Percentiles rank a stretch among this genome's conserved stretches.
These are phyloP conservation scores for Alethe castanea DNA, from an alignment of 2,113 vertebrate species.

Conservation along the genomic window DNA sequence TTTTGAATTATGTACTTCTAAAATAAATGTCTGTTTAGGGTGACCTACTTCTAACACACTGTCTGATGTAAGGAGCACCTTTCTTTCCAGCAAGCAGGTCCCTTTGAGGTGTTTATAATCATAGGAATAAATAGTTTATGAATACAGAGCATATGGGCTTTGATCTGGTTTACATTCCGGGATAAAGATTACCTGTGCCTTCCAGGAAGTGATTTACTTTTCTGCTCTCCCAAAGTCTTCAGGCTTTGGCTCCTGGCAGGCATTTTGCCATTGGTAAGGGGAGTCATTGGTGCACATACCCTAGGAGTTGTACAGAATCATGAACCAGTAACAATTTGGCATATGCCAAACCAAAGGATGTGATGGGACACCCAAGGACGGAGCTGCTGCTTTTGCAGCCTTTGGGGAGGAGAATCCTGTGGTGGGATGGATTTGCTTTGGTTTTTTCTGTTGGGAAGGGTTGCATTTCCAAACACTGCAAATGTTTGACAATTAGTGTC, in stretches of 20 bases:
- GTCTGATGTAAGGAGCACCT: accelerated
- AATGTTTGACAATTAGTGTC: not conserved
- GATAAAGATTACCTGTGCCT: not conserved
- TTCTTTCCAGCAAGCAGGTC: not conserved
- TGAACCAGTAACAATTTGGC: not conserved
- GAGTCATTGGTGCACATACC: not conserved
- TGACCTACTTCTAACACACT: not conserved
- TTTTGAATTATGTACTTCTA: not conserved
- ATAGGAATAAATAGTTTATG: not conserved
- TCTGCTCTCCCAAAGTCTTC: not conserved
- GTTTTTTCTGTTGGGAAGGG: not conserved
- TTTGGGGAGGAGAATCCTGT: not conserved
- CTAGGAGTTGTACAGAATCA: not conserved
- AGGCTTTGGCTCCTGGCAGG: not conserved
- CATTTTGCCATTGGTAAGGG: not conserved
- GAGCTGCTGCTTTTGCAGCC: not conserved
- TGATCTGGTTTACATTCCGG: not conserved
- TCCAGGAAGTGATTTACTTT: not conserved
- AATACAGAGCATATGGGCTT: not conserved
- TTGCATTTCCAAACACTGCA: not conserved
- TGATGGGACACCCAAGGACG: not conserved
- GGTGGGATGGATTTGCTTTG: not conserved
- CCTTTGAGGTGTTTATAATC: not conserved
- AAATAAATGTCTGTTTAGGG: not conserved
- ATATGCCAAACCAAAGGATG: not conserved